Percentiles rank a stretch among this genome's conserved stretches.
Conservation (phyloP, 2,888 invertebrate genomes). For the Hirtodrosophila trivittata region DNA sequence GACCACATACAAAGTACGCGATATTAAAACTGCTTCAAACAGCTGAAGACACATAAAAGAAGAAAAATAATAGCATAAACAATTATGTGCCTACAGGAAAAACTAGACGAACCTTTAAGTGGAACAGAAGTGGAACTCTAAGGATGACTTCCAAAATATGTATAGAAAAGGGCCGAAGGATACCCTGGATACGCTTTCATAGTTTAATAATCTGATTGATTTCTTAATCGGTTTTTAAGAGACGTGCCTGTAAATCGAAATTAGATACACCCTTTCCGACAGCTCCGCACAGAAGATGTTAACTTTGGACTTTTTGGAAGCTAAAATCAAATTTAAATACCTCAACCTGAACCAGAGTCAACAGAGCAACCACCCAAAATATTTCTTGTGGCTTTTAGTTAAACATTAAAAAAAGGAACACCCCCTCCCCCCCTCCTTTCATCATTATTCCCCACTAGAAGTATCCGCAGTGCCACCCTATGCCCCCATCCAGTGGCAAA, state of each 20-base stretch:
- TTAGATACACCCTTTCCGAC: too few relatives aligned
- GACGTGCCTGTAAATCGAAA: too few relatives aligned
- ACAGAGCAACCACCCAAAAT: neutral
- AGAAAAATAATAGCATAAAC: too few relatives aligned
- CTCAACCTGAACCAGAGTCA: neutral
- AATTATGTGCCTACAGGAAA: too few relatives aligned
- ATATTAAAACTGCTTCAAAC: neutral
- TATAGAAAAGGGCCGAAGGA: too few relatives aligned
- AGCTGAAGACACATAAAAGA: too few relatives aligned
- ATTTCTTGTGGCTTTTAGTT: neutral
- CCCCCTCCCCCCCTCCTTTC: neutral
- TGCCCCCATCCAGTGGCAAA: slow-evolving; percentile 11
- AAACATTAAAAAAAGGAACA: neutral
- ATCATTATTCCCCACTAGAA: too few relatives aligned
- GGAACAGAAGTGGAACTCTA: too few relatives aligned
- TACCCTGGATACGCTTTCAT: too few relatives aligned
- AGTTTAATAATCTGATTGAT: slow-evolving; percentile 1
- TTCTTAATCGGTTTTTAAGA: neutral
- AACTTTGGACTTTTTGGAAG: neutral
- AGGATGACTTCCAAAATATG: too few relatives aligned
- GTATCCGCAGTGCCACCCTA: neutral
- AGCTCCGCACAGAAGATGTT: neutral
- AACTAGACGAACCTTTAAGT: too few relatives aligned
- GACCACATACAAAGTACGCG: neutral
- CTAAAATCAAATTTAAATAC: neutral